Conservation (phyloP, 2,113 vertebrate genomes). For the Psilopogon haemacephalus region DNA sequence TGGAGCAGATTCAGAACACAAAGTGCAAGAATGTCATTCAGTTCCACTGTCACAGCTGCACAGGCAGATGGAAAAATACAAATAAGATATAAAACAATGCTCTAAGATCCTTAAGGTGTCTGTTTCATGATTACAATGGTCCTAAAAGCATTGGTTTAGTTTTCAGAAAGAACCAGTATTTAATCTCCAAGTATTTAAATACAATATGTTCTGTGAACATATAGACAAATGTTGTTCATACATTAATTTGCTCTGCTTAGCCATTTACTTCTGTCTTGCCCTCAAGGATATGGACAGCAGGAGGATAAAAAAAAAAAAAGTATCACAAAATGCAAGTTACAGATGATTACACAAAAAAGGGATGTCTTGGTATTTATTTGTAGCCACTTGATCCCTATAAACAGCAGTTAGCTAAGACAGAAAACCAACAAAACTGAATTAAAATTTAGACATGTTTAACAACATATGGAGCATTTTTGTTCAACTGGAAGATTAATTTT, state of each 20-base stretch:
- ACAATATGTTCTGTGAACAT: not conserved
- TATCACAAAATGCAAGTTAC: not conserved
- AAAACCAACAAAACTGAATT: not conserved
- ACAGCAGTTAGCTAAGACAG: not conserved
- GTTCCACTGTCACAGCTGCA: slow-evolving; percentile 52
- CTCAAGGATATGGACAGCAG: not conserved
- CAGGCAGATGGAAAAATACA: slow-evolving; percentile 60
- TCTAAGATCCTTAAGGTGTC: slow-evolving; percentile 44
- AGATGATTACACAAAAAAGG: not conserved
- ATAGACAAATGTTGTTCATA: not conserved
- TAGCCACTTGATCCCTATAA: not conserved
- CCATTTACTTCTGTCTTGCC: not conserved
- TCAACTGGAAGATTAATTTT: slow-evolving; percentile 63
- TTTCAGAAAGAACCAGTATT: slow-evolving; percentile 12
- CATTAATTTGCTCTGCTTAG: not conserved
- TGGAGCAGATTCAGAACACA: slow-evolving; percentile 58
- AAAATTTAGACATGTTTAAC: slow-evolving; percentile 35
- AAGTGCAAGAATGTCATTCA: slow-evolving; percentile 53
- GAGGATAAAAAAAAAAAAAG: not conserved
- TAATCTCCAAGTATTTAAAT: slow-evolving; percentile 2
- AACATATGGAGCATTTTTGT: slow-evolving; percentile 33
- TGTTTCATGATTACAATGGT: not conserved
- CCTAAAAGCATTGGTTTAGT: not conserved
- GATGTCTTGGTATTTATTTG: not conserved
- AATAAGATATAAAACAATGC: slow-evolving; percentile 43